Percentiles rank a stretch among this genome's conserved stretches.
Conservation (phyloP, 1,140 invertebrate species). For the Bombyx mandarina region DNA sequence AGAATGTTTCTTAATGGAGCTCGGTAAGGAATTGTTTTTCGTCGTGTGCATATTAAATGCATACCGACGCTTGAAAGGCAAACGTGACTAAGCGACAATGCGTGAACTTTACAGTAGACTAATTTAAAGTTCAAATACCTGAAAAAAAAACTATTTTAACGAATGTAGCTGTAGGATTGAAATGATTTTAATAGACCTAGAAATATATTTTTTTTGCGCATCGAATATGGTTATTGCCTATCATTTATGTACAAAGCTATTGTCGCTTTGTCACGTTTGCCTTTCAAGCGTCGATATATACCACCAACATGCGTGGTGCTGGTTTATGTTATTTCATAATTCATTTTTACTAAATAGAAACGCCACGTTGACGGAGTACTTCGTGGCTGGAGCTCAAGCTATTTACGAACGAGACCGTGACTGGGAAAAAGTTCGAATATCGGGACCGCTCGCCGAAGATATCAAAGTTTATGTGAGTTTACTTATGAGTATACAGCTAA, state of each 20-base stretch:
- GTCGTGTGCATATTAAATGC: not conserved
- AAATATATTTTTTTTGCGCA: no score
- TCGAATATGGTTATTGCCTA: no score
- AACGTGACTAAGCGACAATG: no score
- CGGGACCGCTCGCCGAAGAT: constrained; percentile 86
- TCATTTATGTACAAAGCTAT: no score
- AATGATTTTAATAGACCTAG: no score
- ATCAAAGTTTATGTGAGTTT: constrained; percentile 86
- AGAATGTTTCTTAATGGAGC: constrained; percentile 88
- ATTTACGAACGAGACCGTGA: constrained; percentile 87
- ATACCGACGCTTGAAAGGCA: not conserved
- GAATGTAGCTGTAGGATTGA: no score
- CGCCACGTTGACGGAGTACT: constrained; percentile 76
- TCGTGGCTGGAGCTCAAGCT: constrained; percentile 85
- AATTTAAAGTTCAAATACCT: no score
- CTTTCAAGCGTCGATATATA: not conserved
- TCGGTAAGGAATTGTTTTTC: constrained; percentile 68
- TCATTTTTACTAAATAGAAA: constrained; percentile 30
- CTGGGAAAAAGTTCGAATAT: constrained; percentile 85
- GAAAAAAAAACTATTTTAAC: no score
- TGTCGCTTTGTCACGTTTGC: no score
- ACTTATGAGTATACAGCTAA: no score
- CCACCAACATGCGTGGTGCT: not conserved
- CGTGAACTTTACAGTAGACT: no score
- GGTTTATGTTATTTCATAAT: not conserved